A percentile compares a stretch with the other conserved stretches of the same genome.
phyloP scores from a whole-genome alignment of 1,140 invertebrate genomes.

The Augochlora pura region DNA sequence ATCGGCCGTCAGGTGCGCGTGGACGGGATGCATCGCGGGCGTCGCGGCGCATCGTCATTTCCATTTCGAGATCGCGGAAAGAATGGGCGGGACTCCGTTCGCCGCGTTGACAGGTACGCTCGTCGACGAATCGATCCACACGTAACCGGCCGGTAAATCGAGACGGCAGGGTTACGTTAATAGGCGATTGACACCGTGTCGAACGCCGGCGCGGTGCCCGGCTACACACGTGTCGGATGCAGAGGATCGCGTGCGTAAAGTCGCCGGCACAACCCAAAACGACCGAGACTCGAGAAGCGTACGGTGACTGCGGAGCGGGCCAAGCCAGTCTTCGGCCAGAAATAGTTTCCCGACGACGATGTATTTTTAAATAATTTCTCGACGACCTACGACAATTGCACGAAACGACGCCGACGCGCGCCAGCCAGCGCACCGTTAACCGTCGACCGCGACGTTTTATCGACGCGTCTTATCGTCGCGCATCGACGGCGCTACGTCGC shows the following conservation, averaged over 20 bases:
- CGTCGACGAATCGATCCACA: slow-evolving; percentile 17
- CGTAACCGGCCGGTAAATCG: slow-evolving; percentile 19
- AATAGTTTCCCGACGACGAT: slow-evolving; percentile 27
- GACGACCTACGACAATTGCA: slow-evolving; percentile 54
- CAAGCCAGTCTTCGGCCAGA: slow-evolving; percentile 30
- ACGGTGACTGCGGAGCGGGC: not conserved
- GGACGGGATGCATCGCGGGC: too few species aligned
- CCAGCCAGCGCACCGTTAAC: too few species aligned
- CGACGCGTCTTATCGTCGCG: not conserved
- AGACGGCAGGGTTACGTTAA: slow-evolving; percentile 29
- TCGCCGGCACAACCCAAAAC: not conserved
- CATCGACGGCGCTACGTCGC: too few species aligned
- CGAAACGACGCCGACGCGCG: not conserved
- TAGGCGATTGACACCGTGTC: slow-evolving; percentile 39
- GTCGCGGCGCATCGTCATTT: too few species aligned
- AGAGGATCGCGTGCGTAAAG: slow-evolving; percentile 34
- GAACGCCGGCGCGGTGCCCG: not conserved
- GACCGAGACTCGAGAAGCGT: slow-evolving; percentile 2
- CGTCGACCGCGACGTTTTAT: too few species aligned
- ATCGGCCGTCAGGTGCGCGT: too few species aligned
- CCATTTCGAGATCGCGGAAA: not conserved
- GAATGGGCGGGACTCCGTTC: not conserved
- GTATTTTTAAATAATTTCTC: slow-evolving; percentile 52
- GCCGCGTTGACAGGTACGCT: not conserved
- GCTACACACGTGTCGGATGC: slow-evolving; percentile 42